These are phyloP conservation scores for Baryphthengus martii DNA, from an alignment of 2,113 vertebrate genomes.

Conservation along the genomic window DNA sequence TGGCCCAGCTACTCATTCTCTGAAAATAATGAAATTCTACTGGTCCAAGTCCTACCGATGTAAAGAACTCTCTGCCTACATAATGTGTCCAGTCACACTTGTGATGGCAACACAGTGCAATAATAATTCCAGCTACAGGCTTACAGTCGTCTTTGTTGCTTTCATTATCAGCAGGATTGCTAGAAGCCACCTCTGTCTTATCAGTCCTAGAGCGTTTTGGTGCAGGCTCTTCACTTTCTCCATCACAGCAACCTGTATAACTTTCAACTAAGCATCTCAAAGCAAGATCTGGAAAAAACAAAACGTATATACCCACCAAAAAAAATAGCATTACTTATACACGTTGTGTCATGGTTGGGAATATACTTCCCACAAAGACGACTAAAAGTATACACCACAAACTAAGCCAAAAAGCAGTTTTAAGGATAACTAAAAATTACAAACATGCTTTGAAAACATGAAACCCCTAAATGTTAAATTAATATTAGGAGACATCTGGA, in stretches of 20 bases:
- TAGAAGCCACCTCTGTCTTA: neutral
- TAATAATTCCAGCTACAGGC: conserved; percentile 79
- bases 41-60: conserved; percentile 80
- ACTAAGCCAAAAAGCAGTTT: neutral
- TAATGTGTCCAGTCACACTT: conserved; percentile 95
- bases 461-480: neutral
- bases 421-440: neutral
- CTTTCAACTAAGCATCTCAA: conserved; percentile 88
- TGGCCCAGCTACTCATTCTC: conserved; percentile 98
- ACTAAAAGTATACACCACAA: neutral
- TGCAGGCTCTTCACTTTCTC: conserved; percentile 67
- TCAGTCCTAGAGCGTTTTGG: conserved; percentile 76
- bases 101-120: conserved; percentile 96
- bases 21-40: conserved; percentile 88
- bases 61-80: conserved; percentile 90
- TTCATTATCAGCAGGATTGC: neutral
- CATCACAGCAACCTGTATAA: conserved; percentile 38
- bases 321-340: neutral
- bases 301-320: neutral
- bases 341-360: neutral
- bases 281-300: conserved; percentile 82
- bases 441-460: neutral
- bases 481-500: neutral
- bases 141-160: neutral
- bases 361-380: neutral